Conservation (phyloP, 2,113 vertebrate species). For the Neodon shergylaensis region DNA sequence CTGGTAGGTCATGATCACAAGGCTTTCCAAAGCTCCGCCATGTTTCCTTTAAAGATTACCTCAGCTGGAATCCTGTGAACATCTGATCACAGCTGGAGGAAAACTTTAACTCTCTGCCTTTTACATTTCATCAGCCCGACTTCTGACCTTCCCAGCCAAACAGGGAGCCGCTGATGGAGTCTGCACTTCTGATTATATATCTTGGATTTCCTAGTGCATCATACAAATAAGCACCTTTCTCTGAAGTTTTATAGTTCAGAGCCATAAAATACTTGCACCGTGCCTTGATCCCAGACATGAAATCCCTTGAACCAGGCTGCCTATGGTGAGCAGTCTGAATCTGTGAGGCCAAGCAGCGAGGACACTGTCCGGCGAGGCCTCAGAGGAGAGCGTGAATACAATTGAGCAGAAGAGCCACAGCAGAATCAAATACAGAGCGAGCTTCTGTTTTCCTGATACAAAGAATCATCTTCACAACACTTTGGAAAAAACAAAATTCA, state of each 20-base stretch:
- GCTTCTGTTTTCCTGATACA: slow-evolving; percentile 11
- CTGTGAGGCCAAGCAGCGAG: neutral
- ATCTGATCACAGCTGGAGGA: slow-evolving; percentile 65
- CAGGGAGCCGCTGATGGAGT: neutral
- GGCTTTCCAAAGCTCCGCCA: slow-evolving; percentile 68
- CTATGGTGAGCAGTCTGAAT: neutral
- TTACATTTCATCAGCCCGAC: neutral
- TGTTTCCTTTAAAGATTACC: slow-evolving; percentile 75
- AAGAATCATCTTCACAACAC: slow-evolving; percentile 47
- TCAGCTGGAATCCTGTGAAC: slow-evolving; percentile 54
- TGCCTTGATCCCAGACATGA: neutral
- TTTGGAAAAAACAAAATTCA: slow-evolving; percentile 11
- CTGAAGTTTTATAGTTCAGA: slow-evolving; percentile 65
- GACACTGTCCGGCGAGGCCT: neutral
- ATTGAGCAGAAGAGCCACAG: neutral
- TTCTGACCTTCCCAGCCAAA: slow-evolving; percentile 41
- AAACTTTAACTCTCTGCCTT: slow-evolving; percentile 15
- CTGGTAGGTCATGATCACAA: slow-evolving; percentile 62
- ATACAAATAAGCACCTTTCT: slow-evolving; percentile 17
- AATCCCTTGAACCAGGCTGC: neutral
- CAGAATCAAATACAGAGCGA: slow-evolving; percentile 19
- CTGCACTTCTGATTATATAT: slow-evolving; percentile 46
- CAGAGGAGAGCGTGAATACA: neutral
- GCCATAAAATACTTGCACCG: neutral
- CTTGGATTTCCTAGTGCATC: slow-evolving; percentile 38